These are phyloP conservation scores for Bradypus variegatus DNA, from an alignment of 2,797 vertebrate species.

Conservation along the genomic window DNA sequence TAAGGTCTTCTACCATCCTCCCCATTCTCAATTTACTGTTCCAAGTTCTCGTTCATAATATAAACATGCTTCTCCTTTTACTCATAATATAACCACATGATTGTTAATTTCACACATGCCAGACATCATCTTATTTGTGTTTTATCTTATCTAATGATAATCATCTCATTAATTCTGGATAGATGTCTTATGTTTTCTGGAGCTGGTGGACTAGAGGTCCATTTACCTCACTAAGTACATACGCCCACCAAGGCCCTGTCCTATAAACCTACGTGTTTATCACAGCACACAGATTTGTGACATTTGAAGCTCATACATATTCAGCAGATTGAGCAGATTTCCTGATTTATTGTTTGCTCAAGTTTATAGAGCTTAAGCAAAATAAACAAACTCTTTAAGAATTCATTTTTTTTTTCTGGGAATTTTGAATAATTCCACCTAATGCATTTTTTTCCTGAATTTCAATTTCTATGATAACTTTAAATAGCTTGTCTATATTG, in stretches of 20 bases:
- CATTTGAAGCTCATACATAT: conserved; percentile 1
- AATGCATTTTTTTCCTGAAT: conserved; percentile 29
- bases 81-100: neutral
- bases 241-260: neutral
- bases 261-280: neutral
- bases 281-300: neutral
- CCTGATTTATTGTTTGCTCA: conserved; percentile 17
- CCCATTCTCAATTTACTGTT: neutral
- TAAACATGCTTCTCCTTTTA: neutral
- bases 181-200: neutral
- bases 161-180: neutral
- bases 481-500: neutral
- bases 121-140: neutral
- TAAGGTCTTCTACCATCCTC: neutral
- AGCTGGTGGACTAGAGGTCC: neutral
- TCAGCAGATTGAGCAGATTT: neutral
- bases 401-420: neutral
- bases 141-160: neutral
- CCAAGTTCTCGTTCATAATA: neutral
- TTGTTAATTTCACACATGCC: neutral
- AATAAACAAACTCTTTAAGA: conserved; percentile 15
- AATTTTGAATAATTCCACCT: conserved; percentile 32
- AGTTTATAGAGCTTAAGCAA: conserved; percentile 3
- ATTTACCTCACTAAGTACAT: neutral
- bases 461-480: conserved; percentile 21